Conservation (phyloP, 37 sponge, comb jelly and placozoan species). For the Crambe crambe region DNA sequence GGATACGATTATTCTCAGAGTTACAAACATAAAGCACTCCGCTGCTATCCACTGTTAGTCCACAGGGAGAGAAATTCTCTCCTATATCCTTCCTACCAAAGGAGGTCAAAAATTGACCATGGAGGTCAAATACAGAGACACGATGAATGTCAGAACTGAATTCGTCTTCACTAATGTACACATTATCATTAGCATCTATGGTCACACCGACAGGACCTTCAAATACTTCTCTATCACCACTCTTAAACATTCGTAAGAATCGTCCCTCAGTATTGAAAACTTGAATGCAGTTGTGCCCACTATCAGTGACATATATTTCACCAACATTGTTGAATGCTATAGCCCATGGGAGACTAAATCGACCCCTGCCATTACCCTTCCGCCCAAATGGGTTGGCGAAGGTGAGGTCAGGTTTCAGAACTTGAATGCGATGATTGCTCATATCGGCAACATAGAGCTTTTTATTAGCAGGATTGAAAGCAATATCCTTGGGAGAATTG, state of each 20-base stretch:
- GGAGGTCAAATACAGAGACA: conserved; percentile 4
- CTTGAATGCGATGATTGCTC: conserved; percentile 13
- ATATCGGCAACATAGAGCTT: conserved; percentile 36
- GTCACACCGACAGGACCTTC: conserved; percentile 7
- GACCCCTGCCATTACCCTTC: conserved; percentile 4
- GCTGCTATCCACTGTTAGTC: neutral
- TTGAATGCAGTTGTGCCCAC: conserved; percentile 21
- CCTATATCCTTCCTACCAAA: neutral
- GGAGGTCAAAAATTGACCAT: conserved; percentile 15
- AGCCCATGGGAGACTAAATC: neutral
- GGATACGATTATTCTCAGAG: too few relatives aligned
- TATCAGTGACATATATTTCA: conserved; percentile 31
- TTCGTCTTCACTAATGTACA: conserved; percentile 1
- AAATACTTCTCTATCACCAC: neutral
- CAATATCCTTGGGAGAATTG: conserved; percentile 31
- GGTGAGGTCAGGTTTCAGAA: conserved; percentile 25
- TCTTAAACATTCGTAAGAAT: conserved; percentile 15
- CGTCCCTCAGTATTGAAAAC: conserved; percentile 27
- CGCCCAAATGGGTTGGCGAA: neutral
- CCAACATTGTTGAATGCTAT: conserved; percentile 12
- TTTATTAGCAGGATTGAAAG: conserved; percentile 16
- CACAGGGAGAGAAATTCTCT: neutral
- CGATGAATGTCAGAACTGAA: too few relatives aligned
- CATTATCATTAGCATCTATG: neutral
- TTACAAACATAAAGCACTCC: conserved; percentile 1